Conservation (phyloP, 2,888 invertebrate species). For the Actias luna region DNA sequence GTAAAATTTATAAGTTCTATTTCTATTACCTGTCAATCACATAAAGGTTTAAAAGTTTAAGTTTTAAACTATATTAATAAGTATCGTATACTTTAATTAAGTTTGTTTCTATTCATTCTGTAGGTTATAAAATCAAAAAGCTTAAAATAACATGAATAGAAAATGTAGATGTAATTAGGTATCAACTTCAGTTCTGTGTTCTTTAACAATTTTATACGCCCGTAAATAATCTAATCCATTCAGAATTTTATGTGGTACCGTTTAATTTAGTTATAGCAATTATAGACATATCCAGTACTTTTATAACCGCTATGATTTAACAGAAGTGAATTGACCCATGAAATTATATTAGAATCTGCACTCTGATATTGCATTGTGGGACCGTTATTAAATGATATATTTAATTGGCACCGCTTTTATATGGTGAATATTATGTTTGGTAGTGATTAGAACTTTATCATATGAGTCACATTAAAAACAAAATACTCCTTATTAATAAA, state of each 20-base stretch:
- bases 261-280: background rate
- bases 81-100: no score
- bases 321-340: constrained; percentile 50
- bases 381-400: constrained; percentile 39
- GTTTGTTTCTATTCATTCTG: no score
- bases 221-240: background rate
- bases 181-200: background rate
- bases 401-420: constrained; percentile 31
- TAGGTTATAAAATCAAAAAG: no score
- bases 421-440: background rate
- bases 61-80: no score
- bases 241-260: background rate
- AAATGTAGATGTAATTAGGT: background rate
- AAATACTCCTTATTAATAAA: no score
- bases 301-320: constrained; percentile 38
- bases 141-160: no score
- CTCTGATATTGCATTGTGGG: constrained; percentile 48
- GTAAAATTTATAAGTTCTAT: no score
- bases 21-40: no score
- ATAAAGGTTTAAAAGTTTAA: no score
- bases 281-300: constrained; percentile 32
- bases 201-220: background rate
- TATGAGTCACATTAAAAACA: background rate
- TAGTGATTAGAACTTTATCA: background rate
- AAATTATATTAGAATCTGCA: constrained; percentile 61